A percentile compares a stretch with the other conserved stretches of the same genome.
Conservation (phyloP, 2,888 invertebrate genomes). For the Watsonalla binaria region DNA sequence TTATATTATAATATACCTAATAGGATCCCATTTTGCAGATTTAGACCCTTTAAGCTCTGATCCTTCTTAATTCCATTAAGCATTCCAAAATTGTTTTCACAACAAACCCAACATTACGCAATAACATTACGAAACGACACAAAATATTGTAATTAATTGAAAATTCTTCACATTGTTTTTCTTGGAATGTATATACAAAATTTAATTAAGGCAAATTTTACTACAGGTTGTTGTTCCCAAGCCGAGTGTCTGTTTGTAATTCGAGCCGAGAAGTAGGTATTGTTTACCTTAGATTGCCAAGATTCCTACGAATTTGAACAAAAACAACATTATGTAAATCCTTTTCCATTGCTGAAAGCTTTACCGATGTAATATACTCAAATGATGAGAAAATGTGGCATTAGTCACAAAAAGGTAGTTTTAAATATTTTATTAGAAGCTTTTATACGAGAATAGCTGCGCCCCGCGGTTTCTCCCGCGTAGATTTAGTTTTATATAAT, state of each 20-base stretch:
- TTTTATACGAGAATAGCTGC: neutral
- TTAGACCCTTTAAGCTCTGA: neutral
- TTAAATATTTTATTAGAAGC: no score
- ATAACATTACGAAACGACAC: neutral
- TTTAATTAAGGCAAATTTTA: slow-evolving; percentile 28
- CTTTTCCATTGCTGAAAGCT: neutral
- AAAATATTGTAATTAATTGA: slow-evolving; percentile 20
- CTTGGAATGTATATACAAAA: slow-evolving; percentile 19
- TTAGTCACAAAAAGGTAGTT: no score
- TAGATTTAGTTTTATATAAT: no score
- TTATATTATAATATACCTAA: no score
- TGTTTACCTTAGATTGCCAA: slow-evolving; percentile 14
- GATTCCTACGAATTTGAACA: slow-evolving; percentile 4
- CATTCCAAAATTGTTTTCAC: neutral
- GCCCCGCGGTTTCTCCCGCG: no score
- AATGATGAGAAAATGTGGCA: neutral
- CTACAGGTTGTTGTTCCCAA: slow-evolving; percentile 22
- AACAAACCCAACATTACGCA: neutral
- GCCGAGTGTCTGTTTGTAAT: slow-evolving; percentile 21
- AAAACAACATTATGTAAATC: slow-evolving; percentile 6
- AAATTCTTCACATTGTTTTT: slow-evolving; percentile 14
- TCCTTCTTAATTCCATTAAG: neutral
- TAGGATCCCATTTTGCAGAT: no score
- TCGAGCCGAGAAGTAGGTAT: slow-evolving; percentile 9
- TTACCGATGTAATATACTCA: neutral